Base-by-base conservation (phyloP, 2,797 vertebrate species). In the Neosilurus hyrtlii region DNA sequence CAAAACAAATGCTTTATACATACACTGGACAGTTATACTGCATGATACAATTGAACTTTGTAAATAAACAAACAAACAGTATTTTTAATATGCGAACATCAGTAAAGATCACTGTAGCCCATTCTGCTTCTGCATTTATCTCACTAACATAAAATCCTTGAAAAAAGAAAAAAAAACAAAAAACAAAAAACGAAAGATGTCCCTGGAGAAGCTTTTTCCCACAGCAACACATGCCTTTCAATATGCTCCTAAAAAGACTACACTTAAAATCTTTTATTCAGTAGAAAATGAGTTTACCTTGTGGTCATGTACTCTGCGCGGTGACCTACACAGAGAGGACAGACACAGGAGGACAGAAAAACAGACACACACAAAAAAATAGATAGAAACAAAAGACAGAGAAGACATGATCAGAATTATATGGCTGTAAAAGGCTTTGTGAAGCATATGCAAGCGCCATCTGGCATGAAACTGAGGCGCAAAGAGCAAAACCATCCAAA, bases 221-320 rank as follows among this genome's bases (percentile, higher is more conserved):
- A 5, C 2, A 15, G 20, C 0, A 62, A 80, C 56, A 56, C 63
- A 80, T 81, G 57, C 26, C 51, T 43, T 56, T 76, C 16, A 76
- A 59, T 72, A 52, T 43, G 26, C 24, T 78, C 15, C 77, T 49
- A 18, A 76, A 73, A 66, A 78, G 14, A 78, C 49, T 15, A 15
- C 71, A 73, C 24, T 16, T 54, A 30, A 18, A 73, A 20, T 35
- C 72, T n/a, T 4, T 61, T 57, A 18, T 30, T 67, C 56, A 85
- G 65, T 12, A 80, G 18, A 74, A 24, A 78, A 56, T 76, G 78
- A 67, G 77, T 93, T 75, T 97, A 99, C 98, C 97, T 99, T 90
- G 97, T 99, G 87, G 96, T 99, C 96, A 99, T 97, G 92, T 97
- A 98, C 91, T 99, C 97, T 88, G 96, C 95, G 93, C 96, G 95